phyloP scores from a whole-genome alignment of 1,140 invertebrate genomes.

The Plutomurus gul region DNA sequence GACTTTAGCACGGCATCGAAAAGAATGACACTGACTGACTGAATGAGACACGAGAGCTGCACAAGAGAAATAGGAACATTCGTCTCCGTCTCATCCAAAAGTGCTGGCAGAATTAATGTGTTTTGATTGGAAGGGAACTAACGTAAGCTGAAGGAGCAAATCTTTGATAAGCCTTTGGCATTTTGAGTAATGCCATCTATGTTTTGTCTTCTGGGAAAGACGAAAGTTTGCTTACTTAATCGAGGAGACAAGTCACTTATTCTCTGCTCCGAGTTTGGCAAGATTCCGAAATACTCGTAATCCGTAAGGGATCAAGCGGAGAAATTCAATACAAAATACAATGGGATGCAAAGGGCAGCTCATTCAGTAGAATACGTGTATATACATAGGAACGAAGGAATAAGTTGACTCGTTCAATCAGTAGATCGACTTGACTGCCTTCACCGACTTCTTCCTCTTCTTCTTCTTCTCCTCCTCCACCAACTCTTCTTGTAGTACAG shows the following conservation, averaged over 20 bases:
- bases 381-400: background rate
- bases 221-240: conserved; percentile 25
- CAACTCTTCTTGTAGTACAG: background rate
- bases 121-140: conserved; percentile 23
- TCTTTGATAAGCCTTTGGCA: conserved; percentile 26
- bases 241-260: conserved; percentile 24
- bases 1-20: too few species aligned
- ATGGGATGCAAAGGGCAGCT: conserved; percentile 27
- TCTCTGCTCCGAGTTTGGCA: conserved; percentile 12
- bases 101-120: conserved; percentile 23
- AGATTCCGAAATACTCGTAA: conserved; percentile 20
- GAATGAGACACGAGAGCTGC: background rate
- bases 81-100: conserved; percentile 5
- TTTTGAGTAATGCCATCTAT: conserved; percentile 27
- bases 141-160: conserved; percentile 8
- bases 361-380: background rate
- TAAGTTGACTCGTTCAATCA: too few species aligned
- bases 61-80: too few species aligned
- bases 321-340: conserved; percentile 30
- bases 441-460: background rate
- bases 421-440: too few species aligned
- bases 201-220: background rate
- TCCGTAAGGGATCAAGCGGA: conserved; percentile 15
- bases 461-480: background rate
- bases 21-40: background rate